Evolutionary conservation across 1,140 invertebrate genomes (phyloP).

Genomic region (Halictus rubicundus): DNA sequence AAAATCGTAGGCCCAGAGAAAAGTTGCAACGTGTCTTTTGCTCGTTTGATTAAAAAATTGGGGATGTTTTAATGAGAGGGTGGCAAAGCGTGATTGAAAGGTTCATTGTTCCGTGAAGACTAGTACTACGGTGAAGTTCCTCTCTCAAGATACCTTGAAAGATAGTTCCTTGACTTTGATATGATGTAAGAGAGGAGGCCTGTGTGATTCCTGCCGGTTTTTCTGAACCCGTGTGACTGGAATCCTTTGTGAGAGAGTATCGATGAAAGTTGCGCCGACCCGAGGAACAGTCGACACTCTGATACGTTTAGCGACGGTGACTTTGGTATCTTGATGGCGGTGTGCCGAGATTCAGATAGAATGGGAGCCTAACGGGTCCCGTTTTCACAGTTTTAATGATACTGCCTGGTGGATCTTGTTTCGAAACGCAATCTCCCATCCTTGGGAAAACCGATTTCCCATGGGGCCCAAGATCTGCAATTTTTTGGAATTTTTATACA

Average conservation of each 20-base stretch:
- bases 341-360: background rate
- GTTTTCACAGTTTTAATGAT: background rate
- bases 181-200: background rate
- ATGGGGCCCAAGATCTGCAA: too few relatives aligned
- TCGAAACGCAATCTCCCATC: too few relatives aligned
- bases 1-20: too few relatives aligned
- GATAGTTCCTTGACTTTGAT: slow-evolving; percentile 6
- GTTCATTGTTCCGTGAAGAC: background rate
- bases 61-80: background rate
- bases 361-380: background rate
- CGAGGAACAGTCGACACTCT: background rate
- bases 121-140: background rate
- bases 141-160: background rate
- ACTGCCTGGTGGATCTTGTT: too few relatives aligned
- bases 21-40: too few relatives aligned
- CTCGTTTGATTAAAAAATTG: background rate
- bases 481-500: too few relatives aligned
- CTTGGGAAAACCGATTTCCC: too few relatives aligned
- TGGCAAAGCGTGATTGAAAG: background rate
- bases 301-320: background rate
- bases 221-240: background rate
- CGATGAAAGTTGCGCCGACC: background rate
- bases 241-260: slow-evolving; percentile 3
- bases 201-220: background rate
- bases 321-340: background rate